These are phyloP conservation scores for Gymnarchus niloticus DNA, from an alignment of 2,113 vertebrate species.

Conservation along the genomic window DNA sequence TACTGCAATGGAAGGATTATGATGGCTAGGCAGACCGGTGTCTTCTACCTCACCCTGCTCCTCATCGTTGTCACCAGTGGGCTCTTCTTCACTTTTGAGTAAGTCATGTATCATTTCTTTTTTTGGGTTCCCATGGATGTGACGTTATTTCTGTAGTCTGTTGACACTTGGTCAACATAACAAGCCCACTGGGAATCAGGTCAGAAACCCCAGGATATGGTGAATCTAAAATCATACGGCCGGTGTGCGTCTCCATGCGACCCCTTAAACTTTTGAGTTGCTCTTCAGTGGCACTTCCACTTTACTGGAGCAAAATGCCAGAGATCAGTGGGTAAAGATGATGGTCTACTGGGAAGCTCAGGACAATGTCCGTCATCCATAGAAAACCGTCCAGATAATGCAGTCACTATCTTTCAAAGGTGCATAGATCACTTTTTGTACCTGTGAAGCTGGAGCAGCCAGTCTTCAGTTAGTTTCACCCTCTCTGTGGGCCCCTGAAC, in stretches of 20 bases:
- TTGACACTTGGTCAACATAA: background rate
- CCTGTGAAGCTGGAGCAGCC: background rate
- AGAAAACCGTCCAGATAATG: background rate
- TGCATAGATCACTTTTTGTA: background rate
- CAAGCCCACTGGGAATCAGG: background rate
- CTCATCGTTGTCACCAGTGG: conserved; percentile 95
- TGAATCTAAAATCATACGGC: too few relatives aligned
- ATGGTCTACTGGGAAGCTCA: too few relatives aligned
- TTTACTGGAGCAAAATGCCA: background rate
- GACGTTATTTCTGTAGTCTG: background rate
- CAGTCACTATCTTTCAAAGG: background rate
- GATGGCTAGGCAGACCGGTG: conserved; percentile 97
- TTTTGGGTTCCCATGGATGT: background rate
- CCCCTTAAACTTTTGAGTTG: too few relatives aligned
- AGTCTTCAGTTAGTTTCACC: background rate
- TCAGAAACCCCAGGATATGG: too few relatives aligned
- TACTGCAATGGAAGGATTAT: conserved; percentile 96
- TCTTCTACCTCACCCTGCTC: conserved; percentile 94
- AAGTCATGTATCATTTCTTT: conserved; percentile 57
- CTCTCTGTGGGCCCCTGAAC: background rate
- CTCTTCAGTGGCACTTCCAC: background rate
- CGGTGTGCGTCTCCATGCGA: too few relatives aligned
- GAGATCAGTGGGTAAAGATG: background rate
- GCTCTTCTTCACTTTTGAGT: conserved; percentile 99
- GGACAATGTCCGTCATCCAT: too few relatives aligned